phyloP scores from a whole-genome alignment of 2,113 vertebrate species.

The Microcebus lehilahytsara region DNA sequence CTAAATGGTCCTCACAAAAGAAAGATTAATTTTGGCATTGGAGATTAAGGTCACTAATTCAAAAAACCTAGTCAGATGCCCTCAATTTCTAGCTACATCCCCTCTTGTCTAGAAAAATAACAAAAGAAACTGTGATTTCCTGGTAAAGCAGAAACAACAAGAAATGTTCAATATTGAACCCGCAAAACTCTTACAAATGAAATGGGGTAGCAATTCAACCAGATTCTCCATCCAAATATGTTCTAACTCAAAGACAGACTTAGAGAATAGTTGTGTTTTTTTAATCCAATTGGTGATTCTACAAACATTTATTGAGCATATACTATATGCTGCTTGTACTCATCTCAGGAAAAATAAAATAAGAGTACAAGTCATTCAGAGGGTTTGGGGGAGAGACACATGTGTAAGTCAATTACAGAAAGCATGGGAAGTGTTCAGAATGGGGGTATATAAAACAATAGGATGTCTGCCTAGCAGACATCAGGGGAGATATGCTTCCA shows the following conservation, averaged over 20 bases:
- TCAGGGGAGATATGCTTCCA: background rate
- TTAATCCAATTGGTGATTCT: background rate
- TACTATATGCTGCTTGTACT: background rate
- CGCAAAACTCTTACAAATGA: background rate
- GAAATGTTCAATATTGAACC: background rate
- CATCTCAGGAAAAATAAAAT: background rate
- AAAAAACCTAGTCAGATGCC: conserved; percentile 52
- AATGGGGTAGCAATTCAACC: background rate
- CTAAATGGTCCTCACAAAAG: conserved; percentile 62
- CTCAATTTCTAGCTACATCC: conserved; percentile 42
- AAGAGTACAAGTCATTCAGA: background rate
- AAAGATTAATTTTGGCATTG: conserved; percentile 48
- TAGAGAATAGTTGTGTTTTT: background rate
- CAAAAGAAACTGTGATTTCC: background rate
- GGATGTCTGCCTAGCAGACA: background rate
- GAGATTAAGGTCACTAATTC: conserved; percentile 43
- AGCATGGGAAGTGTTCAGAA: background rate
- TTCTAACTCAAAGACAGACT: background rate
- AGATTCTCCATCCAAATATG: background rate
- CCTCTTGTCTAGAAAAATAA: conserved; percentile 37
- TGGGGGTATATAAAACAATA: background rate
- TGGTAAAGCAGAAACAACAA: background rate
- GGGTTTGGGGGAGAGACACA: background rate
- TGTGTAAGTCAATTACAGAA: background rate
- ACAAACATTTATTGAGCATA: background rate